Base-by-base conservation (phyloP, 2,888 invertebrate species). In the Athetis lepigone region DNA sequence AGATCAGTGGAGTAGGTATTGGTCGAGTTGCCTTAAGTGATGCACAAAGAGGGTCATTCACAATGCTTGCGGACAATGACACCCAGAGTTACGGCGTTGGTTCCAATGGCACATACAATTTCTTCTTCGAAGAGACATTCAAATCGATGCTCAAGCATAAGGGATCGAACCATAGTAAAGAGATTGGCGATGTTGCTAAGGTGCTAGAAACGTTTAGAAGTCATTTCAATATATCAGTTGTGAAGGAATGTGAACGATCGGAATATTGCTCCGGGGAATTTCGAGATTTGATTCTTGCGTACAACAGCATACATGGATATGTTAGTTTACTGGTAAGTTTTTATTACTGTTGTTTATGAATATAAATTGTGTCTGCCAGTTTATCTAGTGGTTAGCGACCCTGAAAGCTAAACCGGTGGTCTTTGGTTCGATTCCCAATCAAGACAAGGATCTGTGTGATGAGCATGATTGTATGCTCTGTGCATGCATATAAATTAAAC, bases 281-380 rank as follows among this genome's bases (percentile, higher is more conserved):
- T 59, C 90, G 95, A 58, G 95, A 96, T 70, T 89, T 97, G 72
- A 95, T 97, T 27, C 85, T 95, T 3, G 95, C 95, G 0, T 98
- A 98, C 88, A 96, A 96, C 61, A 93, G 96, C 59, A 95, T 97
- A 71, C 98, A 99, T 88, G 98, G 98, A 62, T 98, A 98, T 89
- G 96, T 98, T 74, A 97, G 98, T 62, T 94, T 98, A 52, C 91
- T 97, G 88, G 98, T 98, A 85, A 95, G 96, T 91, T 23, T 27
- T 18, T 1, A 9, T 46, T 6, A 18, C 2, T 29, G n/a, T n/a
- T n/a, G n/a, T n/a, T n/a, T n/a, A n/a, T n/a, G n/a, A n/a, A n/a
- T n/a, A n/a, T n/a, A n/a, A n/a, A n/a, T n/a, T n/a, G n/a, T n/a
- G n/a, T n/a, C n/a, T n/a, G n/a, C n/a, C n/a, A n/a, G n/a, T n/a